Conservation (phyloP, 2,797 vertebrate genomes). For the Taeniopygia guttata region DNA sequence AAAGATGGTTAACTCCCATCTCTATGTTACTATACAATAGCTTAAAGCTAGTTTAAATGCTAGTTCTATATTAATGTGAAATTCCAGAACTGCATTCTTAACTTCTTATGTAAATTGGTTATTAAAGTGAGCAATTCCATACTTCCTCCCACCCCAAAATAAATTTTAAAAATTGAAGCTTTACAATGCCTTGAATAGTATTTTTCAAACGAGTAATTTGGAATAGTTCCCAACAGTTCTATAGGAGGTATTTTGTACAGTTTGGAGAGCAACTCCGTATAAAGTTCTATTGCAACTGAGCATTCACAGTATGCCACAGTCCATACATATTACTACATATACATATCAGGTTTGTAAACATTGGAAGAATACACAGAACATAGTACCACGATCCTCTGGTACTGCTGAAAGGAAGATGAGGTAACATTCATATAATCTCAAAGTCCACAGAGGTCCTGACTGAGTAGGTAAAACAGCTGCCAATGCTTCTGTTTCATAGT, state of each 20-base stretch:
- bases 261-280: conserved; percentile 58
- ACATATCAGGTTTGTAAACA: conserved; percentile 80
- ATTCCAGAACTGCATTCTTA: conserved; percentile 61
- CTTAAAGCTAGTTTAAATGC: conserved; percentile 72
- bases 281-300: conserved; percentile 68
- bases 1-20: conserved; percentile 70
- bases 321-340: conserved; percentile 74
- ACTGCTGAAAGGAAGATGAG: conserved; percentile 75
- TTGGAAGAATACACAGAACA: conserved; percentile 76
- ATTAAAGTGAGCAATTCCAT: background rate
- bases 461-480: conserved; percentile 75
- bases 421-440: conserved; percentile 76
- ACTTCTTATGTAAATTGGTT: background rate
- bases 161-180: conserved; percentile 31
- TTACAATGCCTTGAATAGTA: conserved; percentile 33
- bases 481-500: conserved; percentile 58
- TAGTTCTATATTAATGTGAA: conserved; percentile 71
- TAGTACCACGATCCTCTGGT: conserved; percentile 70
- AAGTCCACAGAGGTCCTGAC: conserved; percentile 76
- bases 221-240: conserved; percentile 57
- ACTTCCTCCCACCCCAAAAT: conserved; percentile 42
- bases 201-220: conserved; percentile 13
- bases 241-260: conserved; percentile 70
- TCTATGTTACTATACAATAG: conserved; percentile 74
- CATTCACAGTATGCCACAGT: conserved; percentile 68